Conservation (phyloP, 2,797 vertebrate genomes). For the Sebastes hopkinsi region DNA sequence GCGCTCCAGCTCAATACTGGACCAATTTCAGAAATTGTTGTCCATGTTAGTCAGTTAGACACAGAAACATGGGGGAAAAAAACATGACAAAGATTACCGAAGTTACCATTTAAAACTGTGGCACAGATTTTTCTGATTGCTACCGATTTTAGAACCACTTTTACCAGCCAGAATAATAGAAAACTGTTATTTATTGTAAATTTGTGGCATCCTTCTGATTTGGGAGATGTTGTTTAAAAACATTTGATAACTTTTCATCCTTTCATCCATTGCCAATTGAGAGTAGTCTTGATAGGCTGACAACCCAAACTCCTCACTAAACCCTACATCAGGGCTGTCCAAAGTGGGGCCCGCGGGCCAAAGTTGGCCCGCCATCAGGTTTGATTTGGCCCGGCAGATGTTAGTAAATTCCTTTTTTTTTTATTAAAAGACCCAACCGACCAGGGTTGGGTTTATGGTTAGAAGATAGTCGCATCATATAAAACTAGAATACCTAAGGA, state of each 20-base stretch:
- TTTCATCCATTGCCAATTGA: not conserved
- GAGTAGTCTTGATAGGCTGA: not conserved
- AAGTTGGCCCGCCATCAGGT: too few relatives aligned
- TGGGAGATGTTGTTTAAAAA: not conserved
- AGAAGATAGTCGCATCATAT: too few relatives aligned
- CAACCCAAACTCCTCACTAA: not conserved
- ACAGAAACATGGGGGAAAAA: too few relatives aligned
- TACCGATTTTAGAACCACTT: not conserved
- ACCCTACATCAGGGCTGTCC: not conserved
- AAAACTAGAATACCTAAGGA: too few relatives aligned
- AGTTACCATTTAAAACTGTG: not conserved
- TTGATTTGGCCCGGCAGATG: too few relatives aligned
- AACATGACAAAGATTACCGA: too few relatives aligned
- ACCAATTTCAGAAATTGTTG: too few relatives aligned
- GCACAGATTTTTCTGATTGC: not conserved
- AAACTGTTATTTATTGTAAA: not conserved
- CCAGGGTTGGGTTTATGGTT: fast-evolving
- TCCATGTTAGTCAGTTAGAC: too few relatives aligned
- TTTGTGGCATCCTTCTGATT: not conserved
- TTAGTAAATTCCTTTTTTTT: too few relatives aligned
- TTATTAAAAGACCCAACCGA: too few relatives aligned
- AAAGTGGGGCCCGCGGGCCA: too few relatives aligned
- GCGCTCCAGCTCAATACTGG: too few relatives aligned
- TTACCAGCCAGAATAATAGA: not conserved
- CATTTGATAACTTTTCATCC: not conserved